Evolutionary conservation across 1,140 invertebrate genomes (phyloP).

Genomic region (Lepidurus arcticus): DNA sequence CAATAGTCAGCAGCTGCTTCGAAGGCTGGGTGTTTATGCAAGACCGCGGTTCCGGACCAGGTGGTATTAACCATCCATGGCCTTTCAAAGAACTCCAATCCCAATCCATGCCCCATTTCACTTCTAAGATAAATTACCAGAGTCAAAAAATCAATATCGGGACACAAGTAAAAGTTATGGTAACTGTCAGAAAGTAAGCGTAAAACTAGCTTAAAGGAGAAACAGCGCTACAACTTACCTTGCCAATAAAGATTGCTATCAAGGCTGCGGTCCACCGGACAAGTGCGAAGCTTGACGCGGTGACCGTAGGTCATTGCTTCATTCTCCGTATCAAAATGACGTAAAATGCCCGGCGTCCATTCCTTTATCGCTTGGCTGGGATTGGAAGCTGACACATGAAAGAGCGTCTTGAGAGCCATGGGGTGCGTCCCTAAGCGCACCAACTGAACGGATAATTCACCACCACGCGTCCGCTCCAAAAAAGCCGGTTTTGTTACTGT

Average conservation of each 20-base stretch:
- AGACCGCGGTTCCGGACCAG: not conserved
- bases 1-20: not conserved
- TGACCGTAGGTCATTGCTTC: not conserved
- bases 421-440: not conserved
- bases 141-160: too few relatives aligned
- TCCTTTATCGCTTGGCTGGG: not conserved
- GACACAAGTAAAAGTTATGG: not conserved
- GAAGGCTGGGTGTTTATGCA: not conserved
- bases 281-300: not conserved
- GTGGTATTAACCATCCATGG: conserved; percentile 1
- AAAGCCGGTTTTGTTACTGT: not conserved
- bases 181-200: not conserved
- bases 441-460: not conserved
- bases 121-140: not conserved
- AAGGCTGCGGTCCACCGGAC: not conserved
- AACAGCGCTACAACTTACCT: not conserved
- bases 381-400: not conserved
- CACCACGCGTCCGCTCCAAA: not conserved
- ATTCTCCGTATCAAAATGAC: not conserved
- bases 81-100: not conserved
- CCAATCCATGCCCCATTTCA: not conserved
- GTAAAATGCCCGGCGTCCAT: not conserved
- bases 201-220: not conserved
- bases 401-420: not conserved
- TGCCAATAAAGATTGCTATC: conserved; percentile 15